Base-by-base conservation (phyloP, 2,888 invertebrate genomes). In the Caenorhabditis angaria region DNA sequence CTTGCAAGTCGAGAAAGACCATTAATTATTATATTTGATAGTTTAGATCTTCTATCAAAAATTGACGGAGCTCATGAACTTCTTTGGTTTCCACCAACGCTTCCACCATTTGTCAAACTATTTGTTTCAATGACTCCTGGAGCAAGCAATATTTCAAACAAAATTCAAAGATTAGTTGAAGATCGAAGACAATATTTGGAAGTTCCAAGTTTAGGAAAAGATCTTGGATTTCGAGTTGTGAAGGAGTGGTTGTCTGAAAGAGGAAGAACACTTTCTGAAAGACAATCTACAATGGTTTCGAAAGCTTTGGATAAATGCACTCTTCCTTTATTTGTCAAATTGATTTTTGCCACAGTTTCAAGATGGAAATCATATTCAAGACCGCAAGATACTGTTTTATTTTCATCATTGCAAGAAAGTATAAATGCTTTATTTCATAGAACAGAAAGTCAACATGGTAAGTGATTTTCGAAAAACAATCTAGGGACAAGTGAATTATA, bases 291-390 rank as follows among this genome's bases (percentile, higher is more conserved):
- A 18, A 73, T 82, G 10, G 82, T 83, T 22, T 75, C 73, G 6
- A 81, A 78, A 51, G 82, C 85, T 22, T 87, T 61, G 83, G 88
- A 24, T 35, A 82, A 84, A 58, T 85, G 84, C 60, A 96, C 96
- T 0, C 89, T 97, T 61, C 97, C 97, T 0, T 94, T 99, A 74
- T 97, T 96, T 87, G 95, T 97, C 0, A 97, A 97, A 89, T 90
- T 99, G 53, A 95, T 97, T 0, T 96, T 95, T 89, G 97, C 97
- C 18, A 97, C 97, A 90, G 94, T 97, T 0, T 68, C 78, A 5
- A 91, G 95, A 76, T 97, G 97, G 97, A 91, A 95, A 63, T 96
- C 96, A 81, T 97, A 97, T 88, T 95, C 95, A 0, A 93, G 94
- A 83, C 93, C 94, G 0, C 93, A 93, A 78, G 94, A 95, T 82